Evolutionary conservation across 2,113 vertebrate species (phyloP).

Genomic region (Bos javanicus): DNA sequence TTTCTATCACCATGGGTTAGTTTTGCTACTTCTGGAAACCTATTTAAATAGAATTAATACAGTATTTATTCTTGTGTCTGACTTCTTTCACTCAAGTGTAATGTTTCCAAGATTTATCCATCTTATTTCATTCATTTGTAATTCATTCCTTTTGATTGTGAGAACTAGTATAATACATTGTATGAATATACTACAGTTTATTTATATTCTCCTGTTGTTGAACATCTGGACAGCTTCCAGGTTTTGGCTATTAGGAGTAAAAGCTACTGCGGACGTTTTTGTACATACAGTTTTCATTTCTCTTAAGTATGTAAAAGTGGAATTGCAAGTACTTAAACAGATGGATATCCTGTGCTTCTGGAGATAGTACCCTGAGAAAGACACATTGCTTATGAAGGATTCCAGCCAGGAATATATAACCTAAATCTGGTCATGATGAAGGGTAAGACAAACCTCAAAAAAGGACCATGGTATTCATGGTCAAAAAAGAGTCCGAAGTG

Average conservation of each 20-base stretch:
- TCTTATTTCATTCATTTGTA: not conserved
- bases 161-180: not conserved
- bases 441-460: not conserved
- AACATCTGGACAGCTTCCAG: not conserved
- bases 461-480: not conserved
- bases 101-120: not conserved
- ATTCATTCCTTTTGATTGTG: not conserved
- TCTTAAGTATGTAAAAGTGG: not conserved
- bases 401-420: not conserved
- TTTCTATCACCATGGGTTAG: not conserved
- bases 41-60: not conserved
- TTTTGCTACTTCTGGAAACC: slow-evolving; percentile 30
- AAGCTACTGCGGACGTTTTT: not conserved
- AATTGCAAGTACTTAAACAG: not conserved
- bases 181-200: not conserved
- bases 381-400: not conserved
- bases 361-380: not conserved
- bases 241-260: not conserved
- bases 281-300: not conserved
- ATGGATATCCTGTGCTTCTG: not conserved
- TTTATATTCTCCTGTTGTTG: slow-evolving; percentile 12
- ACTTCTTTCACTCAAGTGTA: not conserved
- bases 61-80: not conserved
- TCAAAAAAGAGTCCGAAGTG: too few relatives aligned
- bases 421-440: not conserved